A percentile compares a stretch with the other conserved stretches of the same genome.
These are phyloP conservation scores for Eulithis prunata DNA, from an alignment of 2,888 invertebrate genomes.

Conservation along the genomic window DNA sequence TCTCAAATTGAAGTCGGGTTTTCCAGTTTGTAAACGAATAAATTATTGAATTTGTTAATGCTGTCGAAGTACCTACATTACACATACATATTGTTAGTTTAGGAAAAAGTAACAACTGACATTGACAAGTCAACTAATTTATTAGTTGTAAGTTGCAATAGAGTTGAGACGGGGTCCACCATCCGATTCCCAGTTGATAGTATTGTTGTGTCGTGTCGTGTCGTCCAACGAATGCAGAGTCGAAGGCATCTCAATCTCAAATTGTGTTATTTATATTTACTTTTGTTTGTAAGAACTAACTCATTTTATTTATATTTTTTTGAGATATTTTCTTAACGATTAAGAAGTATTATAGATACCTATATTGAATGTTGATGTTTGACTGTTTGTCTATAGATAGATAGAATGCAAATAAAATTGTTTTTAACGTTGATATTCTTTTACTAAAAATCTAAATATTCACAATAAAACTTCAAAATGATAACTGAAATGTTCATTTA, in stretches of 20 bases:
- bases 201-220: too few species aligned
- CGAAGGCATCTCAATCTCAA: neutral
- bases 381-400: slow-evolving; percentile 20
- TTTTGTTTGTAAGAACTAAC: slow-evolving; percentile 1
- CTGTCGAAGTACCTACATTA: too few species aligned
- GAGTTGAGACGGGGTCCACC: neutral
- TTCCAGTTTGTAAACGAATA: too few species aligned
- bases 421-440: slow-evolving; percentile 4
- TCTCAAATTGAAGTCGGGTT: too few species aligned
- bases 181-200: neutral
- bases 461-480: neutral
- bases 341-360: slow-evolving; percentile 19
- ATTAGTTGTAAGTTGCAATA: too few species aligned
- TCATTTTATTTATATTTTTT: slow-evolving; percentile 17
- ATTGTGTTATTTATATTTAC: neutral
- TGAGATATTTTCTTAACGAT: slow-evolving; percentile 17
- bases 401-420: slow-evolving; percentile 20
- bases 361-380: slow-evolving; percentile 29
- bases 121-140: too few species aligned
- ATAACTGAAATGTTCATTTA: slow-evolving; percentile 1
- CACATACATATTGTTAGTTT: too few species aligned
- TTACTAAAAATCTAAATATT: neutral
- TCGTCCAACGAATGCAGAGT: neutral
- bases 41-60: too few species aligned
- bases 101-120: too few species aligned